Conservation (phyloP, 2,888 invertebrate genomes). For the Temnothorax unifasciatus region DNA sequence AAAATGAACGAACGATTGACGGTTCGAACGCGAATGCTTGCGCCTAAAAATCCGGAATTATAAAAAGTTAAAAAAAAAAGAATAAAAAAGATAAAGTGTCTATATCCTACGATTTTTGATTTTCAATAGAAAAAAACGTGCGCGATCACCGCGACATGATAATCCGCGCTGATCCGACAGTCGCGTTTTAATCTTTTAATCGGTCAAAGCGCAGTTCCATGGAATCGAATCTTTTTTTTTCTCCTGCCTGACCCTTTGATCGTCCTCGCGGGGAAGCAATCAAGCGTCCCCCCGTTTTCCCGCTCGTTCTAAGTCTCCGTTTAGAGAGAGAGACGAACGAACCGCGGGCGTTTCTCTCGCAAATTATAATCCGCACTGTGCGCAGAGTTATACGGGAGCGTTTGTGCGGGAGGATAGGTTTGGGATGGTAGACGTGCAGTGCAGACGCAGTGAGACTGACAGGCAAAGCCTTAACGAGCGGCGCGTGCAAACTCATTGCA, state of each 20-base stretch:
- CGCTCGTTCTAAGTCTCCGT: constrained; percentile 6
- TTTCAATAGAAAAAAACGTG: background rate
- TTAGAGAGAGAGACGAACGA: constrained; percentile 9
- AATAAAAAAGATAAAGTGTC: background rate
- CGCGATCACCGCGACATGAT: constrained; percentile 16
- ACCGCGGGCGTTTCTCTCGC: constrained; percentile 18
- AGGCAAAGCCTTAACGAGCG: constrained; percentile 73
- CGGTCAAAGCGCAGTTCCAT: constrained; percentile 23
- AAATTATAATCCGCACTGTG: constrained; percentile 43
- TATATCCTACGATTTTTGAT: constrained; percentile 24
- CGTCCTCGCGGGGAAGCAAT: constrained; percentile 10
- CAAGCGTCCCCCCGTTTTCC: background rate
- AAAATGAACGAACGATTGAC: constrained; percentile 55
- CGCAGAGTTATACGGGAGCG: background rate
- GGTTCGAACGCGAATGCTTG: constrained; percentile 43
- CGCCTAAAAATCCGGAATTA: constrained; percentile 37
- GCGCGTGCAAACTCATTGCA: constrained; percentile 72
- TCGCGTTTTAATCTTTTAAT: constrained; percentile 27
- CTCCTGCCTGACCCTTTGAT: background rate
- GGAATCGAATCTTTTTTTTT: background rate
- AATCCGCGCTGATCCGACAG: constrained; percentile 18
- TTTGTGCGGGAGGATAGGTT: constrained; percentile 3
- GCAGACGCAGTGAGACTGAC: constrained; percentile 75
- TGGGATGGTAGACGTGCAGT: constrained; percentile 61
- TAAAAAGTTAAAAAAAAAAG: constrained; percentile 4